Evolutionary conservation across 2,113 vertebrate species (phyloP), one percentile per base, ranked within the genome.

Genomic region (Orycteropus afer): DNA sequence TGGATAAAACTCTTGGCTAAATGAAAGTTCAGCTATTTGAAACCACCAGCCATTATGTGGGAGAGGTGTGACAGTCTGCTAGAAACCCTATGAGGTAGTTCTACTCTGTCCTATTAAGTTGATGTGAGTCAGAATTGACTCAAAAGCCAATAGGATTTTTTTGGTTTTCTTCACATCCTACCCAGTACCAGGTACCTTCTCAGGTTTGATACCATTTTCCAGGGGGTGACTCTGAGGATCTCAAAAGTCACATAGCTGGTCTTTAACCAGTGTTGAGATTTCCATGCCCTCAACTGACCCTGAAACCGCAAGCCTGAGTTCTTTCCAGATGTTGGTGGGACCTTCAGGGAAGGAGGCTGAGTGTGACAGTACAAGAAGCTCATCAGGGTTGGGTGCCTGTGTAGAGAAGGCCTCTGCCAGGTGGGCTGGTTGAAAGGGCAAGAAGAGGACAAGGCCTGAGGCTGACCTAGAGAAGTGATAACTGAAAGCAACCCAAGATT

Each of bases 251-350:
- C 9, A 2, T 0, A 27, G 18, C 18, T 42, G 65, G 45, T 3
- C 22, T 49, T 8, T 47, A 2, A 53, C 71, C 6, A 0, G 11
- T 47, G 42, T n/a, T 7, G 2, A 59, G 37, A 3, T 65, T 53
- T 49, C 34, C 20, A 5, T 47, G 20, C 10, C 51, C 25, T 27
- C 1, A 0, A 2, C 29, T 73, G 14, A 15, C 25, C 74, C 20
- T 34, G 83, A 86, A 42, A 22, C n/a, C 17, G 7, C n/a, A 17
- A 29, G 32, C 4, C 27, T 27, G 47, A 78, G 57, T 32, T 78
- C 65, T 55, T 84, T n/a, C 59, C 34, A 63, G 82, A 88, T 53
- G 40, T 14, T 0, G 0, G 17, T n/a, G 93, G 55, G 32, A 42
- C 23, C 29, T 45, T 47, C 10, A 42, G 10, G 5, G 61, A 45